These are phyloP conservation scores for Calliopsis andreniformis DNA, from an alignment of 1,140 invertebrate species.

Conservation along the genomic window DNA sequence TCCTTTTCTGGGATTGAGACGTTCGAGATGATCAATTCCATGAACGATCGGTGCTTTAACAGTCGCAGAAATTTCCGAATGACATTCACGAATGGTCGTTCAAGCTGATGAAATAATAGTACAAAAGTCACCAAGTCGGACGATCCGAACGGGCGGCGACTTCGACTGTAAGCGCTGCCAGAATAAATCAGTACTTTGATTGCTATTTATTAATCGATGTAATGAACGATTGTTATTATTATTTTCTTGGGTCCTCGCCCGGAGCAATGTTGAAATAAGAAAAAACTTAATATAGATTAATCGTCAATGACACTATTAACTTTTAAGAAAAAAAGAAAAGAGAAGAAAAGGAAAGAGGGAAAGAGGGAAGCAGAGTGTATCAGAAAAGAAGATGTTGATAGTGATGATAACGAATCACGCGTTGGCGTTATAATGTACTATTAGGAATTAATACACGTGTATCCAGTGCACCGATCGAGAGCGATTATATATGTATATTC, in stretches of 20 bases:
- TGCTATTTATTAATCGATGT: slow-evolving; percentile 68
- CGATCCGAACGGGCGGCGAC: slow-evolving; percentile 40
- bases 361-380: background rate
- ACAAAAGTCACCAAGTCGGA: slow-evolving; percentile 25
- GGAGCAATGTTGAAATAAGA: slow-evolving; percentile 65
- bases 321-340: slow-evolving; percentile 33
- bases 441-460: slow-evolving; percentile 60
- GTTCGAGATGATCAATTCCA: background rate
- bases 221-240: slow-evolving; percentile 34
- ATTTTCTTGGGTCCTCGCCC: slow-evolving; percentile 65
- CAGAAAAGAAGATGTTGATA: background rate
- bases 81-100: too few species aligned
- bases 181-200: slow-evolving; percentile 58
- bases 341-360: slow-evolving; percentile 17
- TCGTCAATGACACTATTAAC: slow-evolving; percentile 52
- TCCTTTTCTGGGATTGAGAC: slow-evolving; percentile 3
- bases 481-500: slow-evolving; percentile 65
- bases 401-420: slow-evolving; percentile 41
- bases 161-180: slow-evolving; percentile 40
- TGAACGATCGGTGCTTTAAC: background rate
- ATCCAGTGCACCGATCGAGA: slow-evolving; percentile 67
- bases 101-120: slow-evolving; percentile 31
- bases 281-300: slow-evolving; percentile 47
- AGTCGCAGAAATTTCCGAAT: background rate
- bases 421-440: slow-evolving; percentile 68